Base-by-base conservation (phyloP, 2,797 vertebrate species). In the Falco rusticolus region DNA sequence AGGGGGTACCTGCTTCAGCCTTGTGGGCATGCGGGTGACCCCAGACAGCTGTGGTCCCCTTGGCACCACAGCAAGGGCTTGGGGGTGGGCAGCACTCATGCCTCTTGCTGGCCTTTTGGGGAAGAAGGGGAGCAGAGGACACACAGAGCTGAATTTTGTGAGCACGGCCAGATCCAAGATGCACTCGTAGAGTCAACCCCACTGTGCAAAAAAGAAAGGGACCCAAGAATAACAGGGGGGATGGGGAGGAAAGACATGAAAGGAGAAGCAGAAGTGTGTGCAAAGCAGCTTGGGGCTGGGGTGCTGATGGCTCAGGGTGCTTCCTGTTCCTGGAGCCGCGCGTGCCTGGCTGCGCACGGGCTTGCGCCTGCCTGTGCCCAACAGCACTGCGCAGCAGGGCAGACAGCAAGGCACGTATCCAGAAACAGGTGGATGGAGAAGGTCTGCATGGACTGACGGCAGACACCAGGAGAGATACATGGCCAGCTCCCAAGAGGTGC, bases 191-290 rank as follows among this genome's bases (percentile, higher is more conserved):
- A 28, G 54, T 45, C 50, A 57, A 21, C 28, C 37, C 21, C 53
- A 9, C 20, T 34, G 60, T 83, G 84, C 31, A 70, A 53, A 65
- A 65, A 56, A 48, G 70, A 41, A 26, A 15, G 47, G 19, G 63
- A 31, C 48, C 74, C 57, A 45, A 78, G 69, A 89, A 48, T 86
- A 87, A 65, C 26, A 34, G 66, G 60, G 80, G 81, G 65, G 76
- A 33, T 61, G 89, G 68, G 93, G 68, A 86, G 61, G 47, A 81
- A 71, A 89, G 66, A 53, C 60, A 68, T 91, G 96, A 98, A 98
- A 98, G 45, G 96, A 98, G 98, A 98, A 98, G 98, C 98, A 97
- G 97, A 97, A 98, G 98, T 97, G 91, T 97, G 97, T 97, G 98
- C 98, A 97, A 97, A 97, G 97, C 95, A 98, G 96, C 87, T 76